Base-by-base conservation (phyloP, 2,797 vertebrate genomes). In the Lagocephalus sceleratus region DNA sequence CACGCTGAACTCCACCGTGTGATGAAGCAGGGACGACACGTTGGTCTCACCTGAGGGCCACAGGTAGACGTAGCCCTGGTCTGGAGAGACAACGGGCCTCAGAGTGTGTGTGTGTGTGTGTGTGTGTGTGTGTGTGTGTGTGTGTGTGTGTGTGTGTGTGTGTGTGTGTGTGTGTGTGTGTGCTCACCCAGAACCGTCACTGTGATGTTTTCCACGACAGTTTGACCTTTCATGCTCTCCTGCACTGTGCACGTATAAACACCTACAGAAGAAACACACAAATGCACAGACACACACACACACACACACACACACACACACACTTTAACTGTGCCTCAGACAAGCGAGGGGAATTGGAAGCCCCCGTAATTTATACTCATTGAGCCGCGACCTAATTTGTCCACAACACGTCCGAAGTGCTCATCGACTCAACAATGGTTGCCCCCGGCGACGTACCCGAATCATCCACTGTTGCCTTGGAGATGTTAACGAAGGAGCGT, bases 401-500 rank as follows among this genome's bases (percentile, higher is more conserved):
- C 12, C 5, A 4, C 7, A 25, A 25, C 23, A 2, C 32, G 4
- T 35, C 32, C 32, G 25, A 21, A 17, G 9, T 54, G 21, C 1
- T 5, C n/a, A n/a, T n/a, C n/a, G n/a, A n/a, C n/a, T n/a, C n/a
- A n/a, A n/a, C n/a, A n/a, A n/a, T n/a, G n/a, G 23, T 49, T 16
- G 47, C 48, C 7, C 43, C 6, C 15, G 7, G 9, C 5, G 2
- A 61, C 67, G 44, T 78, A 64, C 94, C 95, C 0, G 93, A 90
- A 63, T 96, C 93, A 5, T 79, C 82, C 47, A 90, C 45, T 4
- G 86, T 89, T 0, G 83, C 89, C 0, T 49, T 68, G 51, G 90
- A 83, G 67, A 96, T 93, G 82, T 89, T 90, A 40, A 96, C 61
- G 35, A 90, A 89, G 22, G 94, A 95, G 42, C 90, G 90, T 25